Percentiles rank a stretch among this genome's conserved stretches.
phyloP scores from a whole-genome alignment of 2,888 invertebrate genomes.

The Thera obeliscata region DNA sequence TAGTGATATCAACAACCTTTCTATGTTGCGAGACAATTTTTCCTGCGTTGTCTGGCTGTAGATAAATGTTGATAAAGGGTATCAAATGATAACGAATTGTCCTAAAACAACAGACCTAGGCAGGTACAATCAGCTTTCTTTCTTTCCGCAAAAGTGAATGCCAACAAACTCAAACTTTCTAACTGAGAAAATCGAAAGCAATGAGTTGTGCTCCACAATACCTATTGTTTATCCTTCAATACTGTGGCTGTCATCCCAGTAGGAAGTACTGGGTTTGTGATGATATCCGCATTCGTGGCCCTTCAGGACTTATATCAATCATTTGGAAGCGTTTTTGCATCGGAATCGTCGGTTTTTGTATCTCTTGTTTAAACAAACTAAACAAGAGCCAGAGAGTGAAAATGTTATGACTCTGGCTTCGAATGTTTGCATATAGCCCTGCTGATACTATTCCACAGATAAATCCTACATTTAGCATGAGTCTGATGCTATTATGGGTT shows the following conservation, averaged over 20 bases:
- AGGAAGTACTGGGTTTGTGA: neutral
- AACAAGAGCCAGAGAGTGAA: neutral
- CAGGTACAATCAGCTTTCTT: conserved; percentile 3
- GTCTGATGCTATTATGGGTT: neutral
- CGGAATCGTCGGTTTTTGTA: neutral
- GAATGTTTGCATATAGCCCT: neutral
- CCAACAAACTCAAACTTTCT: conserved; percentile 10
- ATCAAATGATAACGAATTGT: conserved; percentile 10
- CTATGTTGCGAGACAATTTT: conserved; percentile 23
- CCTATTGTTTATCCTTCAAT: neutral
- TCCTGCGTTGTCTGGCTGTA: conserved; percentile 12
- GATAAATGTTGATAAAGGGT: conserved; percentile 17
- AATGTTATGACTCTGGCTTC: too few relatives aligned
- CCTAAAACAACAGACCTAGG: conserved; percentile 3
- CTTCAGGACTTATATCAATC: neutral
- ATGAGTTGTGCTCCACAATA: conserved; percentile 1
- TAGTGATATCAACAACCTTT: conserved; percentile 7
- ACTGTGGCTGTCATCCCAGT: neutral
- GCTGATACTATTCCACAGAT: neutral
- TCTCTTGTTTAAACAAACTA: neutral
- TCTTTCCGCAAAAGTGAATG: conserved; percentile 11
- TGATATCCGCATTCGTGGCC: neutral
- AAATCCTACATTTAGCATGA: neutral
- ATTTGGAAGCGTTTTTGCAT: too few relatives aligned
- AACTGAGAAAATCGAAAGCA: neutral